These are phyloP conservation scores for Platycercus adscitus DNA, from an alignment of 2,113 vertebrate species.

Conservation along the genomic window DNA sequence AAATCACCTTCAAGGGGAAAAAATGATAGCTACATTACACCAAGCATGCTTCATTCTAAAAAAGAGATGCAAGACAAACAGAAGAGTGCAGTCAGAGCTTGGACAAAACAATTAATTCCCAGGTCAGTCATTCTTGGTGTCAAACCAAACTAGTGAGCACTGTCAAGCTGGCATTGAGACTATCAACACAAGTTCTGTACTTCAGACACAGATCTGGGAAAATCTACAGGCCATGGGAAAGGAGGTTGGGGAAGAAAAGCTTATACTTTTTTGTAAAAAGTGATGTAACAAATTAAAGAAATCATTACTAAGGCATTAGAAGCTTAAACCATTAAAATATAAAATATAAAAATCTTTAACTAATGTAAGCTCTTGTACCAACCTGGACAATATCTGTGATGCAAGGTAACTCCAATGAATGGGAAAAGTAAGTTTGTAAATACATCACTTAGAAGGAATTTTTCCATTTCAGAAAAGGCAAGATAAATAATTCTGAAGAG, in stretches of 20 bases:
- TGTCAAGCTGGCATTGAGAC: not conserved
- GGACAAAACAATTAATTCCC: not conserved
- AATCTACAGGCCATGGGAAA: not conserved
- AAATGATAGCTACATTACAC: not conserved
- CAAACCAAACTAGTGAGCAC: not conserved
- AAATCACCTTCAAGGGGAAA: not conserved
- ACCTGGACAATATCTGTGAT: not conserved
- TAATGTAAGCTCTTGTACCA: not conserved
- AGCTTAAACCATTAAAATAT: not conserved
- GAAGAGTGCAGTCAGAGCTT: not conserved
- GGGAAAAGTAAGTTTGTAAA: not conserved
- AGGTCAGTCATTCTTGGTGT: not conserved
- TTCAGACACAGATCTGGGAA: not conserved
- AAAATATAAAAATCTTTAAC: not conserved
- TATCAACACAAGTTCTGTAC: not conserved
- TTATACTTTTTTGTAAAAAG: not conserved
- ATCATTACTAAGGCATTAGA: not conserved
- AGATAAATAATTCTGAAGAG: not conserved
- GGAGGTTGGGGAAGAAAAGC: not conserved
- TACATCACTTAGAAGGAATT: not conserved
- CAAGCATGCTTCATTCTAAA: not conserved
- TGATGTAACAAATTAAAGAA: not conserved
- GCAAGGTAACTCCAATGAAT: not conserved
- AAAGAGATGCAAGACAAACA: not conserved
- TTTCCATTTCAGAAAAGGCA: not conserved